Conservation (phyloP, 2,888 invertebrate species). For the Acronicta alni region DNA sequence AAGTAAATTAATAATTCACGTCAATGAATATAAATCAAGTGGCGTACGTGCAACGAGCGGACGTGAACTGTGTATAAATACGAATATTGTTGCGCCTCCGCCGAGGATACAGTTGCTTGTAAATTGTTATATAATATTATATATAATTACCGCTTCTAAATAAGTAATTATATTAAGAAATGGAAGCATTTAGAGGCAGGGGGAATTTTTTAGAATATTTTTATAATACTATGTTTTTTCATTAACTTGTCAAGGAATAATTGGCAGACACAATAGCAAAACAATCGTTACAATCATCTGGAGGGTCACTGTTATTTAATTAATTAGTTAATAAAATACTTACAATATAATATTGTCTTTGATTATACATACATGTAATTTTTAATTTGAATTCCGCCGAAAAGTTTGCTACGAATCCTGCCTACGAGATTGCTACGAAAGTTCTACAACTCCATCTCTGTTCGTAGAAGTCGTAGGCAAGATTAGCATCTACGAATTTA, state of each 20-base stretch:
- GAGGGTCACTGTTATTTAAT: too few species aligned
- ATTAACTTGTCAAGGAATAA: too few species aligned
- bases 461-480: neutral
- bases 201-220: too few species aligned
- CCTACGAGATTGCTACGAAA: neutral
- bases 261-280: too few species aligned
- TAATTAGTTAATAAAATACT: too few species aligned
- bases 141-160: neutral
- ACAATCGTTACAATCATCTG: too few species aligned
- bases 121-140: slow-evolving; percentile 1
- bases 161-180: neutral
- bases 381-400: neutral
- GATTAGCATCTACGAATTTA: neutral
- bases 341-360: too few species aligned
- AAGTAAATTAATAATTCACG: slow-evolving; percentile 58
- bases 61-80: slow-evolving; percentile 34
- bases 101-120: slow-evolving; percentile 3
- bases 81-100: neutral
- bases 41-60: slow-evolving; percentile 52
- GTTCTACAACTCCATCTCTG: neutral
- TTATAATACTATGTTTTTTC: too few species aligned
- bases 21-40: slow-evolving; percentile 57
- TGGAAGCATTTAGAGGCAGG: too few species aligned
- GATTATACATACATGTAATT: too few species aligned
- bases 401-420: neutral